Base-by-base conservation (phyloP, 1,140 invertebrate species). In the Thaumetopoea pityocampa region DNA sequence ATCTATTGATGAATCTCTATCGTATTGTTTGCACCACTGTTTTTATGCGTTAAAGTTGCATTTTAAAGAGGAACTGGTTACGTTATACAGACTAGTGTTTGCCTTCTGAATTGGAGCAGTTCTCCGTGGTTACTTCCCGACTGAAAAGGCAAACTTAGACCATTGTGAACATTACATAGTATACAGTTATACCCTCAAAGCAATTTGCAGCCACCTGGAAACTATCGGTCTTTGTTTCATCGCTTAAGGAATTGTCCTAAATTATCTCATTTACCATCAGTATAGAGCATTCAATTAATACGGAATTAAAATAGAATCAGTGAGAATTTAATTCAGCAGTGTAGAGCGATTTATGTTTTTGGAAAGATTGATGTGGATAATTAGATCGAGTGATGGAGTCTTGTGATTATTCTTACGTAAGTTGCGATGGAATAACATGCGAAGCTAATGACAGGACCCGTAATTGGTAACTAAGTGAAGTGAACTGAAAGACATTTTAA, bases 91-190 rank as follows among this genome's bases (percentile, higher is more conserved):
- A 57, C 41, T 26, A 44, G 19, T 64, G 41, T 59, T 64, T 64
- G 40, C 48, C 34, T 20, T 32, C 22, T n/a, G 26, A 59, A 48
- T 49, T 53, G 38, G 22, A 49, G 16, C 48, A 35, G 26, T 29
- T 49, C 44, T 24, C 20, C 28, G 18, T 23, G 38, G 28, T 43
- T 33, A 48, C 43, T 59, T 54, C 36, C 14, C 18, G 20, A 44
- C 35, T 48, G 29, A 27, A 42, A 55, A 63, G 50, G 43, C 46
- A 61, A 64, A 67, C 51, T 67, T 64, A 20, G 42, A 18, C 51
- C 48, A 58, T 64, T 56, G 45, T 37, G 46, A 57, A 45, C 45
- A 50, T 50, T 47, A 60, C 47, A 44, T 18, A 20, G 46, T 51
- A 58, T 57, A 42, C 34, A 32, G 45, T 43, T 55, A 51, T 58